Evolutionary conservation across 2,113 vertebrate genomes (phyloP).

Genomic region (Clarias batrachus): DNA sequence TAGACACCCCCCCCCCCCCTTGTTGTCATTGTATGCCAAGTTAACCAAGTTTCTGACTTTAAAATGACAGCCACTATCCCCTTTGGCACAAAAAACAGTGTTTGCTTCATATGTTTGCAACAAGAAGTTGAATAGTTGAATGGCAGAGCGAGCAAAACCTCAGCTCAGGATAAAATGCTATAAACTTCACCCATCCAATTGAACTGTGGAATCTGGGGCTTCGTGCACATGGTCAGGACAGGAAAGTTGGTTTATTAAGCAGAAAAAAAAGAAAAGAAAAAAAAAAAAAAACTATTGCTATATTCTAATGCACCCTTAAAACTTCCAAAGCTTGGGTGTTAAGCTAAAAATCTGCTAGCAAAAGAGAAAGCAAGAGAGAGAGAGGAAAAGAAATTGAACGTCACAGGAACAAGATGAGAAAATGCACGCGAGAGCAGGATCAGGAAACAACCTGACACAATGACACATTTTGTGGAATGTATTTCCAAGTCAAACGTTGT

Average conservation of each 20-base stretch:
- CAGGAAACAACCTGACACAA: background rate
- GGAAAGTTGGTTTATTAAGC: background rate
- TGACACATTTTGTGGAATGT: background rate
- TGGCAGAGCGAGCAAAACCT: background rate
- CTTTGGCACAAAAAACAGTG: background rate
- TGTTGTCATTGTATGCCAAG: background rate
- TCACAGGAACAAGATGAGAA: background rate
- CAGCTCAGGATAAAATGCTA: background rate
- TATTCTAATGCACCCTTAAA: background rate
- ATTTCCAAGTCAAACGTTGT: background rate
- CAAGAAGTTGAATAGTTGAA: background rate
- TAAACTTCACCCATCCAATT: background rate
- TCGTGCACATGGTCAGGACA: background rate
- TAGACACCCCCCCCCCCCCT: background rate
- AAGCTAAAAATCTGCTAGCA: background rate
- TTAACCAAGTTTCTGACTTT: background rate
- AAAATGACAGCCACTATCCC: background rate
- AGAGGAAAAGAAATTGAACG: background rate
- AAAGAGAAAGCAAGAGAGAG: background rate
- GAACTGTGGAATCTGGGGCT: background rate
- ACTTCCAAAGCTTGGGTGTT: background rate
- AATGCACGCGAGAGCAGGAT: background rate
- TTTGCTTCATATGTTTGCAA: background rate
- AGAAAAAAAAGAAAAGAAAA: too few species aligned
- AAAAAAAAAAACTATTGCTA: background rate